Conservation (phyloP, 2,888 invertebrate genomes). For the Erannis defoliaria region DNA sequence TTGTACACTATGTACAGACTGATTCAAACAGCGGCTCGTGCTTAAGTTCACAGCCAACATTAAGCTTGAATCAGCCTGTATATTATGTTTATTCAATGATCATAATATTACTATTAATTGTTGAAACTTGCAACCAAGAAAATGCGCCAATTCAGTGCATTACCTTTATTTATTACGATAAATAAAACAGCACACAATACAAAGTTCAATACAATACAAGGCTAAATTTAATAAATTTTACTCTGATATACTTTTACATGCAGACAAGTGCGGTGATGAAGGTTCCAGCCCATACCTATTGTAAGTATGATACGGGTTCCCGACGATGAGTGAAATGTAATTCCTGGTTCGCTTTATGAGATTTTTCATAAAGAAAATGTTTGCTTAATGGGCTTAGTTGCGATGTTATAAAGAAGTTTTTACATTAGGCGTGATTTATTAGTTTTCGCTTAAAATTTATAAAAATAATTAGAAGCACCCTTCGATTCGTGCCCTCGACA, state of each 20-base stretch:
- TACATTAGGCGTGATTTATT: slow-evolving; percentile 35
- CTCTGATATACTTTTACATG: slow-evolving; percentile 41
- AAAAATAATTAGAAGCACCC: background rate
- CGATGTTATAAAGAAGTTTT: slow-evolving; percentile 34
- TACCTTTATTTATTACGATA: too few species aligned
- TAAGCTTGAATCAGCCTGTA: too few species aligned
- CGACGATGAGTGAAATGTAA: slow-evolving; percentile 27
- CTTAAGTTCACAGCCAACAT: too few species aligned
- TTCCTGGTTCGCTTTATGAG: slow-evolving; percentile 32
- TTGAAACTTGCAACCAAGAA: too few species aligned
- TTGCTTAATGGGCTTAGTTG: slow-evolving; percentile 38
- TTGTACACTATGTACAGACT: too few species aligned
- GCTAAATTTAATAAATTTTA: slow-evolving; percentile 18
- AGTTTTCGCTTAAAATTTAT: slow-evolving; percentile 10
- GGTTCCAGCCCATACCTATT: slow-evolving; percentile 41
- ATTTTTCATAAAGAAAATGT: slow-evolving; percentile 40
- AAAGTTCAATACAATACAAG: too few species aligned
- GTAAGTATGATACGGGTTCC: slow-evolving; percentile 52
- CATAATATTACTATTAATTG: too few species aligned
- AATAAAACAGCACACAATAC: too few species aligned
- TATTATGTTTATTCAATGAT: too few species aligned
- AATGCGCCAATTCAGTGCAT: too few species aligned
- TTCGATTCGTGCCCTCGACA: too few species aligned
- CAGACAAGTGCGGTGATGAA: slow-evolving; percentile 43
- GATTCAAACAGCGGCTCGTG: too few species aligned